Base-by-base conservation (phyloP, 2,797 vertebrate species). In the Protonibea diacanthus region DNA sequence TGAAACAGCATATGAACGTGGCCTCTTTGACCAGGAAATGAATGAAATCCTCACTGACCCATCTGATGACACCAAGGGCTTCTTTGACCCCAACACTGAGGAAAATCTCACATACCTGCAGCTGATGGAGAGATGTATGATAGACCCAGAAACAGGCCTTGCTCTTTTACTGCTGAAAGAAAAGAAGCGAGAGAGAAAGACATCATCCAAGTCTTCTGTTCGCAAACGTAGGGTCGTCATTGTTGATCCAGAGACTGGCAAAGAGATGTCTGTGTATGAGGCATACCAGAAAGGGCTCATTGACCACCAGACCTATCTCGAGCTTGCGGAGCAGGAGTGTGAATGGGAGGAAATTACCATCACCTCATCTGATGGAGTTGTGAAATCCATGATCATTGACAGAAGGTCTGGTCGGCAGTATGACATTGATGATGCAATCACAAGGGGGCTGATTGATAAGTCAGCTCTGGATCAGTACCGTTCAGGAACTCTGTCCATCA, bases 291-390 rank as follows among this genome's bases (percentile, higher is more conserved):
- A 98, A 89, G 98, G 97, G 9, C 97, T 99, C 49, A 99, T 99
- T 0, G 98, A 99, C 92, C 97, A 99, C 89, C 98, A 98, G 94
- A 99, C 98, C 0, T 99, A 99, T 76, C 88, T 97, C 18, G 98
- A 99, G 90, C 94, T 99, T 38, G 95, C 98, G 0, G 98, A 99
- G 78, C 98, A 99, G 88, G 98, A 99, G 87, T 99, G 98, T 0
- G 98, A 99, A 89, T 99, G 98, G 98, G 98, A 99, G 71, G 98
- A 99, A 92, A 97, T 99, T 84, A 99, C 98, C 68, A 98, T 95
- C 86, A 98, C 98, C n/a, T 99, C 97, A 57, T 97, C 97, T 0
- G 97, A 99, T 0, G 98, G 98, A 0, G 96, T 98, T 10, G 97
- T 99, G 51, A 99, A 98, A 80, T 99, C 98, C 20, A 97, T 99